Evolutionary conservation across 2,888 invertebrate species (phyloP).

Genomic region (Adela reaumurella): DNA sequence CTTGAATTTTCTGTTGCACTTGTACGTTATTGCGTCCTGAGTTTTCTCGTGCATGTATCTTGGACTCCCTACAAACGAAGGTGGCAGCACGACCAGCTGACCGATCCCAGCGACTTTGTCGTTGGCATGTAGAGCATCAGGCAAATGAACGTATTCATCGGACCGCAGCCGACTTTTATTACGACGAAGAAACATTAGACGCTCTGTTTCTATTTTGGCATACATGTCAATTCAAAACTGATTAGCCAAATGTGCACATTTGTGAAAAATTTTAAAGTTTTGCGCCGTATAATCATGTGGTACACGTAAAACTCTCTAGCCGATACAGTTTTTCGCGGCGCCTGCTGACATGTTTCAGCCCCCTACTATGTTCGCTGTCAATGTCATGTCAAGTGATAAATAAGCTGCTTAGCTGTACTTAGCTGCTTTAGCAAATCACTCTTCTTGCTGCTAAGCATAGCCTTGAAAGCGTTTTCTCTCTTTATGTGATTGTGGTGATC

Average conservation of each 20-base stretch:
- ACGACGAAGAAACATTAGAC: not conserved
- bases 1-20: constrained; percentile 11
- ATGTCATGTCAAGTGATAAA: too few relatives aligned
- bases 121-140: not conserved
- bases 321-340: constrained; percentile 8
- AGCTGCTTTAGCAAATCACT: too few relatives aligned
- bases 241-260: not conserved
- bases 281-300: constrained; percentile 7
- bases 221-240: not conserved
- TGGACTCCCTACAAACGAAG: constrained; percentile 12
- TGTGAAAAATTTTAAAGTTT: not conserved
- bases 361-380: too few relatives aligned
- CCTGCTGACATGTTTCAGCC: too few relatives aligned
- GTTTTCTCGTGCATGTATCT: constrained; percentile 11
- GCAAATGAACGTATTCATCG: not conserved
- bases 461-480: too few relatives aligned
- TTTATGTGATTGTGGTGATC: too few relatives aligned
- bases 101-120: not conserved
- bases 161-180: not conserved
- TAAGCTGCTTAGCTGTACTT: too few relatives aligned
- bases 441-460: too few relatives aligned
- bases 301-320: constrained; percentile 8
- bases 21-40: constrained; percentile 12
- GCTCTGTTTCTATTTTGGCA: not conserved
- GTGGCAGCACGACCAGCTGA: constrained; percentile 11